Evolutionary conservation across 2,113 vertebrate genomes (phyloP), one percentile per base, ranked within the genome.

Genomic region (Leuciscus idus): DNA sequence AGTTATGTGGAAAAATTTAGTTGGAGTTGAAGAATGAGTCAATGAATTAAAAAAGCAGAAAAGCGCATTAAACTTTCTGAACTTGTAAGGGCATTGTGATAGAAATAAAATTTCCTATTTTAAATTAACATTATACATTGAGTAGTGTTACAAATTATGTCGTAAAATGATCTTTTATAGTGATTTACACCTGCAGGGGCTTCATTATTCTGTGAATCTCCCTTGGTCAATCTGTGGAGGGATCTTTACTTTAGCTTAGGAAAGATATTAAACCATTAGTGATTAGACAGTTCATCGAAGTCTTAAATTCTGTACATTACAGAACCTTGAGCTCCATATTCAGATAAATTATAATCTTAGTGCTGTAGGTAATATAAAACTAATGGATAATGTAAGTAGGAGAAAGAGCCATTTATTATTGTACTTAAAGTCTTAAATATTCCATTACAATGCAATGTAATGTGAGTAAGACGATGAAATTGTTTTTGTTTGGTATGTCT

Each of bases 211-310:
- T 79, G 50, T 93, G 91, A 73, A 50, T 86, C 62, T 39, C 85
- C 59, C 89, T 83, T 33, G n/a, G 87, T 90, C 89, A 74, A 75
- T 86, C 68, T 52, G 26, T 84, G 84, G 57, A 55, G 75, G 10
- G 85, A 84, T 90, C 68, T 66, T 72, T 30, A 80, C 46, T 77
- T 93, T 70, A 78, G 77, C 87, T 84, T 78, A 85, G 81, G 57
- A 87, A 89, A 62, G 68, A 83, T 84, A 92, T 90, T 87, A 79
- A 90, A 88, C 89, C 84, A 74, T 89, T 88, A 43, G 64, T 90
- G 91, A 93, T 90, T 90, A 90, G 89, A 80, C 78, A 28, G 90
- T 93, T 89, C 89, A 89, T 93, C 92, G 92, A 74, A 59, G 9
- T 61, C 89, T 91, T 84, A 43, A 87, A 89, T 85, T 84, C 87